Evolutionary conservation across 2,797 vertebrate species (phyloP), one percentile per base, ranked within the genome.

Genomic region (Mergus octosetaceus): DNA sequence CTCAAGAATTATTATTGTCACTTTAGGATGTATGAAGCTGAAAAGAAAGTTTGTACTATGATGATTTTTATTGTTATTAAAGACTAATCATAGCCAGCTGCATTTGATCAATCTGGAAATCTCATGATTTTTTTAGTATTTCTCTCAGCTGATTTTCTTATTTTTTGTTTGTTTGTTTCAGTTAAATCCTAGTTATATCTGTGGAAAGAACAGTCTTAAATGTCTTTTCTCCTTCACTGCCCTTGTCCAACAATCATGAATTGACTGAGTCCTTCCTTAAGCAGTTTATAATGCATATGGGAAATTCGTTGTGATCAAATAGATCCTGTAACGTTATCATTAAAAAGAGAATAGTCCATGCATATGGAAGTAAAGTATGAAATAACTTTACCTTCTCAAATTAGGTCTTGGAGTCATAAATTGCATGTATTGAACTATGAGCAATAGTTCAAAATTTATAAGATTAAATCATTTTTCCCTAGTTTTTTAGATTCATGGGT

Each of bases 1-100:
- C 54, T 73, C 93, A 77, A 51, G 92, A 96, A 84, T 75, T 90
- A 76, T 87, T 91, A 65, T 85, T 75, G 66, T 75, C 57, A 81
- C 32, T 92, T 92, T 62, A 88, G n/a, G 41, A 89, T 56, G 65
- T 43, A 72, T 47, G n/a, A 93, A 85, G 36, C 38, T 91, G 62
- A 84, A 94, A 92, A 65, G 43, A 65, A 32, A 78, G 66, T 83
- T 89, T 93, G 49, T 43, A 65, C 12, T 71, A 34, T 34, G 66
- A 69, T 4, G 4, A 39, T 41, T 87, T 95, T 89, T 4, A 2
- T 61, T 89, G 28, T 72, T 93, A 41, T 79, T 94, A 72, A 92
- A 87, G 53, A 64, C 54, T 68, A 93, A 86, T 92, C 54, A 72
- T n/a, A 91, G 45, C 14, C 78, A 95, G 82, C 75, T 94, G 89